phyloP scores from a whole-genome alignment of 1,140 invertebrate genomes.

The Cyclina sinensis region DNA sequence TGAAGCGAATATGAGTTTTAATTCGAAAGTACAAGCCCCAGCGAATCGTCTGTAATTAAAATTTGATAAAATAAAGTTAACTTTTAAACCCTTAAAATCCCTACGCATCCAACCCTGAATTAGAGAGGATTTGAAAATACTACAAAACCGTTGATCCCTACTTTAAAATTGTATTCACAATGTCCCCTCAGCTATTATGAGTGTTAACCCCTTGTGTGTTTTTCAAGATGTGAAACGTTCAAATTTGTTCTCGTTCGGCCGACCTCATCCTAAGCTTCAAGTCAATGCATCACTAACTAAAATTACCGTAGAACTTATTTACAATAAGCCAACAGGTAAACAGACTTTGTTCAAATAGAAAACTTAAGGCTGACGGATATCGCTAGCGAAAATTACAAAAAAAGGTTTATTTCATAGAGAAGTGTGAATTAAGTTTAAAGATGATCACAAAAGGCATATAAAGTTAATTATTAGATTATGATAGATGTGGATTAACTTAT shows the following conservation, averaged over 20 bases:
- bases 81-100: not conserved
- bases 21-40: not conserved
- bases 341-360: constrained; percentile 23
- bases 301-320: constrained; percentile 25
- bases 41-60: not conserved
- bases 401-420: too few relatives aligned
- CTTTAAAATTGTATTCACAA: not conserved
- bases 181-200: not conserved
- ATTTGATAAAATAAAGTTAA: not conserved
- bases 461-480: too few relatives aligned
- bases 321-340: constrained; percentile 16
- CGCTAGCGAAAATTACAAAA: not conserved
- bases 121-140: not conserved
- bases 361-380: not conserved
- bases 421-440: too few relatives aligned
- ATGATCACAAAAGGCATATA: too few relatives aligned
- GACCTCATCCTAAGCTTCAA: not conserved
- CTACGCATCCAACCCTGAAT: not conserved
- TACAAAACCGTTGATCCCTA: not conserved
- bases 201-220: not conserved
- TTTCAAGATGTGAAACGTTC: too few relatives aligned
- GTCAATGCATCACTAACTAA: constrained; percentile 5
- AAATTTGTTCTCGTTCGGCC: not conserved
- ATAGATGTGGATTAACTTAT: too few relatives aligned
- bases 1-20: not conserved